Evolutionary conservation across 2,797 vertebrate genomes (phyloP).

Genomic region (Sebastes flavidus): DNA sequence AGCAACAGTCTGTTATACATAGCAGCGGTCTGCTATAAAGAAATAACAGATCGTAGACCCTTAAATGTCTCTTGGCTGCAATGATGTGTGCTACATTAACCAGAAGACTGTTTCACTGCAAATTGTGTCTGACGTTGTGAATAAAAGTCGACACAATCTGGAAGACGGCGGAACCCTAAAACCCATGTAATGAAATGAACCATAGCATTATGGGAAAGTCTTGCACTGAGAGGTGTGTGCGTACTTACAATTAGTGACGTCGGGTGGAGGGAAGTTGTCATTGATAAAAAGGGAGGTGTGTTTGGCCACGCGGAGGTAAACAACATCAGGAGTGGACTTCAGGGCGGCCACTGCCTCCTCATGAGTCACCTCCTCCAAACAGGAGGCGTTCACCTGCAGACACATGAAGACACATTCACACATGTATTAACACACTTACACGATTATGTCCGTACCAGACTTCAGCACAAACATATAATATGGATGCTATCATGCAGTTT

Average conservation of each 20-base stretch:
- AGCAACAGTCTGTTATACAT: too few relatives aligned
- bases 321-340: slow-evolving; percentile 96
- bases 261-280: slow-evolving; percentile 93
- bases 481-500: not conserved
- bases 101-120: not conserved
- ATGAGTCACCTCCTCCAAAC: slow-evolving; percentile 94
- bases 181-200: not conserved
- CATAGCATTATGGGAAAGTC: not conserved
- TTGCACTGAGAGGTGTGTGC: not conserved
- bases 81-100: not conserved
- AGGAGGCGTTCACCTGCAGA: slow-evolving; percentile 88
- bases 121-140: not conserved
- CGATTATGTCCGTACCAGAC: not conserved
- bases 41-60: too few relatives aligned
- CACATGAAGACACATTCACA: not conserved
- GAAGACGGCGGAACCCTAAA: not conserved
- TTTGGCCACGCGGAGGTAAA: slow-evolving; percentile 96
- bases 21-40: too few relatives aligned
- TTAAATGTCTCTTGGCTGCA: too few relatives aligned
- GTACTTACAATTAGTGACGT: slow-evolving; percentile 94
- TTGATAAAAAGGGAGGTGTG: slow-evolving; percentile 95
- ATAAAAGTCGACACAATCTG: not conserved
- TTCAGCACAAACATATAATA: not conserved
- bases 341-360: slow-evolving; percentile 97
- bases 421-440: not conserved